Evolutionary conservation across 2,797 vertebrate genomes (phyloP), one percentile per base, ranked within the genome.

Genomic region (Ficedula albicollis): DNA sequence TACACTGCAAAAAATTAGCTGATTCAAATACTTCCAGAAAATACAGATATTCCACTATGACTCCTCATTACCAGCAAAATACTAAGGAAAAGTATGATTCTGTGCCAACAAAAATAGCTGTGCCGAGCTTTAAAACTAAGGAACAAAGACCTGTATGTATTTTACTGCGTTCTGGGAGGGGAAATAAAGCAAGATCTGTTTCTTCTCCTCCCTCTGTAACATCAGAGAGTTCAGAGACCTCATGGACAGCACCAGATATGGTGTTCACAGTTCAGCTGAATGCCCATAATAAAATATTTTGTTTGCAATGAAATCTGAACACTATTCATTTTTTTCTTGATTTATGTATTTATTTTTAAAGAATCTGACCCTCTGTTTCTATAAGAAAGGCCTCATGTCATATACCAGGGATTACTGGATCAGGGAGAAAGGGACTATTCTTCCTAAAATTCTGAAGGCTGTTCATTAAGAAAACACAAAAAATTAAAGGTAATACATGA

Each of bases 11-110:
- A 95, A 93, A 87, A 91, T 49, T 29, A 94, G 70, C 70, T 44
- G 76, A 91, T 84, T 73, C 88, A 73, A 85, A 93, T 60, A 52
- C 15, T 92, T 52, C 34, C 44, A 29, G 52, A 90, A 94, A 94
- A 67, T 10, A 72, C 1, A 92, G 55, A 72, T 60, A 82, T 79
- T 91, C 51, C 52, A 54, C 59, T 48, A 36, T 34, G 78, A 43
- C 39, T 85, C 75, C 79, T 89, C 68, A 85, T 77, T 93, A 82
- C 19, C 38, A 59, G 62, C 14, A 69, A 92, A 88, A 75, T 12
- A 52, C 11, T 30, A 43, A 51, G 36, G 55, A 59, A 77, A 41
- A 54, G 3, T 25, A 74, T 18, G 56, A 74, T 30, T 49, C 21
- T 51, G 3, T 60, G 34, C 44, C 58, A 86, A 46, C 62, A 83